phyloP scores from a whole-genome alignment of 2,113 vertebrate genomes.

The Pseudolaguvia tuberculata region DNA sequence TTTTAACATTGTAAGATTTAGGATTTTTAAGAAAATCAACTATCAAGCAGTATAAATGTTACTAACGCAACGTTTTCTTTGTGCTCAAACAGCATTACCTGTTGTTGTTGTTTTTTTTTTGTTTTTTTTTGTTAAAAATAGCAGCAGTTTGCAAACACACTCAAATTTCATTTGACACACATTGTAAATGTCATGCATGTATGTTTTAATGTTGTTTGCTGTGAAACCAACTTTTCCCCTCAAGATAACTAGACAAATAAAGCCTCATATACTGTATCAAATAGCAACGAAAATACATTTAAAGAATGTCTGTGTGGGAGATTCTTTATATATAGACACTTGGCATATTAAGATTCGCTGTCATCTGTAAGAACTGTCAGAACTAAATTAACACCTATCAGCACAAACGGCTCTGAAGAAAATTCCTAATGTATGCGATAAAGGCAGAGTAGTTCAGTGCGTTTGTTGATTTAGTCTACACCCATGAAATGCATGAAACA shows the following conservation, averaged over 20 bases:
- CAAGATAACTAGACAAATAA: neutral
- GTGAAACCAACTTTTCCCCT: neutral
- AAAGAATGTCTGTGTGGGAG: neutral
- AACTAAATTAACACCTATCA: neutral
- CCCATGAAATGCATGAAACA: slow-evolving; percentile 76
- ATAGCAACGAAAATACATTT: neutral
- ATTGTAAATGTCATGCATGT: neutral
- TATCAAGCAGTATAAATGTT: neutral
- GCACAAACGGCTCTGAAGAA: no score
- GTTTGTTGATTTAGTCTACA: slow-evolving; percentile 62
- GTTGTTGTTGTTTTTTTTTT: no score
- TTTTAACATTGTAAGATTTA: neutral
- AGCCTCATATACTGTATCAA: neutral
- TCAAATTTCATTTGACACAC: neutral
- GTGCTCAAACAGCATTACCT: neutral
- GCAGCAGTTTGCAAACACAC: neutral
- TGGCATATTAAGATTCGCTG: neutral
- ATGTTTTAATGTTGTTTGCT: neutral
- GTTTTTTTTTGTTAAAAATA: neutral
- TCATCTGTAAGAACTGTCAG: neutral
- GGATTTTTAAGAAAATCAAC: neutral
- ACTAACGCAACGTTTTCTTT: no score
- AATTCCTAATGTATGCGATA: neutral
- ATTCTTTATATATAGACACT: neutral
- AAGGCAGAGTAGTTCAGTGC: neutral